Percentiles rank a stretch among this genome's conserved stretches.
Conservation (phyloP, 2,888 invertebrate species). For the Diarsia dahlii region DNA sequence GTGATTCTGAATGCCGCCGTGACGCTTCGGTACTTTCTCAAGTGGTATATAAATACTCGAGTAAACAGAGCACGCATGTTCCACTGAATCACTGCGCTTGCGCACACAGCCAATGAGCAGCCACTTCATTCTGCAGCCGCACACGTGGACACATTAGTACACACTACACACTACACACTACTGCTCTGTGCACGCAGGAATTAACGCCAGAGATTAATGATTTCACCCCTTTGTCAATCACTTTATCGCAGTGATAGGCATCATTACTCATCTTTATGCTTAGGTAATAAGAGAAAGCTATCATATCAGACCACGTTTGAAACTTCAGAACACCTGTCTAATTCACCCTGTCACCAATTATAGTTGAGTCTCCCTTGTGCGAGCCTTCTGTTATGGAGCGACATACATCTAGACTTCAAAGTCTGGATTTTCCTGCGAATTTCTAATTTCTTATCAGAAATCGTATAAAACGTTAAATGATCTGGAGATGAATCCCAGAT, state of each 20-base stretch:
- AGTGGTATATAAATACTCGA: conserved; percentile 1
- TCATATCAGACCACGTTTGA: background rate
- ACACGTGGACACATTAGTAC: background rate
- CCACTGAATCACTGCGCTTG: background rate
- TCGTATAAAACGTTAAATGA: background rate
- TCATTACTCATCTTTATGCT: background rate
- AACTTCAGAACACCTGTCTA: background rate
- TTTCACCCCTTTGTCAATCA: background rate
- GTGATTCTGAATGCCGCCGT: background rate
- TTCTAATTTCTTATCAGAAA: background rate
- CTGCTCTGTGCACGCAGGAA: background rate
- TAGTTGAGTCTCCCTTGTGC: no score
- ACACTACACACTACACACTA: no score
- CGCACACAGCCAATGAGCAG: background rate
- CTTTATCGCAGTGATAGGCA: background rate
- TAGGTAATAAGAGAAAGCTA: background rate
- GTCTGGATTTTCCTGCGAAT: background rate
- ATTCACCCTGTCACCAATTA: background rate
- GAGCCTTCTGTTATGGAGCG: background rate
- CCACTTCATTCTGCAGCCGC: no score
- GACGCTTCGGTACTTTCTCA: conserved; percentile 26
- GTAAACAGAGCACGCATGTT: conserved; percentile 21
- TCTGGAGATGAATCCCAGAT: background rate
- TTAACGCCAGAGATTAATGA: background rate
- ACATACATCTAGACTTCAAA: background rate